Evolutionary conservation across 30 jellyfish, hydroid and myxozoan species (phyloP).

Genomic region (Aurelia sp.): DNA sequence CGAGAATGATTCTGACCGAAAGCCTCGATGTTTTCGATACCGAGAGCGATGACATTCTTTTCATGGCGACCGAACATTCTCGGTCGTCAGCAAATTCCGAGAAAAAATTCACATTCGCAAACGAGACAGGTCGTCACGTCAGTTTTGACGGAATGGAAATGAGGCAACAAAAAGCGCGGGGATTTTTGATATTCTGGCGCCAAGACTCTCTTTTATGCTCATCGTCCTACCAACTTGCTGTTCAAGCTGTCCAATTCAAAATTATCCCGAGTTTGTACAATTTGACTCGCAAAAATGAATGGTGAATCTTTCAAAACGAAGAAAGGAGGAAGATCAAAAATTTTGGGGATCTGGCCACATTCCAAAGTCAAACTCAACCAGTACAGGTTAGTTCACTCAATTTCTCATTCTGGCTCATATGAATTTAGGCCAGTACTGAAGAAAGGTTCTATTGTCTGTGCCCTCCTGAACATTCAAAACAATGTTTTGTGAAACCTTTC

Average conservation of each 20-base stretch:
- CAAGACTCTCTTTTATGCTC: background rate
- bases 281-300: background rate
- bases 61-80: slow-evolving; percentile 3
- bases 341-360: background rate
- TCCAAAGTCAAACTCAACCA: background rate
- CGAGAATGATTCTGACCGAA: background rate
- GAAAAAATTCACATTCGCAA: background rate
- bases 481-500: no score
- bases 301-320: background rate
- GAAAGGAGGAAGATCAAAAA: background rate
- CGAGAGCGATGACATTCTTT: background rate
- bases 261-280: background rate
- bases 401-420: background rate
- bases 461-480: no score
- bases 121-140: background rate
- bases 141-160: background rate
- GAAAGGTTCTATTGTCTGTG: no score
- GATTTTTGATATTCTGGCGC: background rate
- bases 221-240: slow-evolving; percentile 5
- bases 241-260: no score
- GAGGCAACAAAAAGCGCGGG: slow-evolving; percentile 8
- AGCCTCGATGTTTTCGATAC: background rate
- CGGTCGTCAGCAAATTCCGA: background rate
- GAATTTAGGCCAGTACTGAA: no score
- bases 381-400: background rate